Evolutionary conservation across 2,888 invertebrate species (phyloP).

Genomic region (Caenorhabditis sp.): DNA sequence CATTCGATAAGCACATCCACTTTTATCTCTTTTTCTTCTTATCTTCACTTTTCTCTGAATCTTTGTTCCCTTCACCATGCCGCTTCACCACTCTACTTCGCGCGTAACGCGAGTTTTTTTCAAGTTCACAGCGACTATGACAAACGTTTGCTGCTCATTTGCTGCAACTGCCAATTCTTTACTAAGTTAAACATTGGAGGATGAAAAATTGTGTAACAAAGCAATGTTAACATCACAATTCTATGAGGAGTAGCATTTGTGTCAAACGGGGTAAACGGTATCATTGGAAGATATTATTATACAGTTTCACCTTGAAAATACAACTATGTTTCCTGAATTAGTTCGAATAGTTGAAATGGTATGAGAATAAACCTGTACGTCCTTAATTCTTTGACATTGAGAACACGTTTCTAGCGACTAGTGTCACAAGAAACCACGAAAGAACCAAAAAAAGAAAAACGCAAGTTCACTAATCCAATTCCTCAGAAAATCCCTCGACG

Average conservation of each 20-base stretch:
- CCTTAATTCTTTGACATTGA: too few species aligned
- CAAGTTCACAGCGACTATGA: constrained; percentile 30
- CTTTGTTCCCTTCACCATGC: not conserved
- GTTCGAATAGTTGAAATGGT: too few species aligned
- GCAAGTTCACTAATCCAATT: not conserved
- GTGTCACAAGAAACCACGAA: too few species aligned
- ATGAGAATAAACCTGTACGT: too few species aligned
- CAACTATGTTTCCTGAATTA: too few species aligned
- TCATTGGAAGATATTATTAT: too few species aligned
- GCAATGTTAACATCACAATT: not conserved
- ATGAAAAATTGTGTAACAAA: not conserved
- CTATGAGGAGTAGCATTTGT: not conserved
- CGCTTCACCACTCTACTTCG: constrained; percentile 46
- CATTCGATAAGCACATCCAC: constrained; percentile 60
- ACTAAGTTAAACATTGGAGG: constrained; percentile 25
- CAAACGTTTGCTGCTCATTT: constrained; percentile 10
- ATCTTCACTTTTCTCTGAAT: not conserved
- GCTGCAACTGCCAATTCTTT: not conserved
- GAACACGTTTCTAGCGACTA: too few species aligned
- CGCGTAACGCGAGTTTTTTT: constrained; percentile 44
- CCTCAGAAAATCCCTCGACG: not conserved
- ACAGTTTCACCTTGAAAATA: too few species aligned
- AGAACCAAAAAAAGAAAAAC: too few species aligned
- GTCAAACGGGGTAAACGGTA: not conserved
- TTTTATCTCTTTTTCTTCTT: constrained; percentile 34